phyloP scores from a whole-genome alignment of 2,888 invertebrate species.

The Thymelicus lineola region DNA sequence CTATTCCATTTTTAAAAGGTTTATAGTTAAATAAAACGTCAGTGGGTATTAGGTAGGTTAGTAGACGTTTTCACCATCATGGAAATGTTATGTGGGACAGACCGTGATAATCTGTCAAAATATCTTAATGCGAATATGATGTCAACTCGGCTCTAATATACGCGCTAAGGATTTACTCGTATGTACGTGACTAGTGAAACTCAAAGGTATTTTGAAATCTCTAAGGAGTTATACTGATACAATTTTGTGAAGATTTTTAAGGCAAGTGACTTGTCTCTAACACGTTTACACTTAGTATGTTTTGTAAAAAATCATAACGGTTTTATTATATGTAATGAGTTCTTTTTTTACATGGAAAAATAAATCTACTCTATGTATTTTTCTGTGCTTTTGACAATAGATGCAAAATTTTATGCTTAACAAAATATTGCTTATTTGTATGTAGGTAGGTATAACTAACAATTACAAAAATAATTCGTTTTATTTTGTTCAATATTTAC shows the following conservation, averaged over 20 bases:
- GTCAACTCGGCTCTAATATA: neutral
- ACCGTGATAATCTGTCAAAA: slow-evolving; percentile 16
- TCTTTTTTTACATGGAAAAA: too few species aligned
- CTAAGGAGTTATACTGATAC: neutral
- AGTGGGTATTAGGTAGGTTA: too few species aligned
- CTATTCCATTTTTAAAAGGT: neutral
- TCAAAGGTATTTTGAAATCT: neutral
- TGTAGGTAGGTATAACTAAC: too few species aligned
- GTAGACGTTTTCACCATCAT: slow-evolving; percentile 10
- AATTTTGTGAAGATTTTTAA: neutral
- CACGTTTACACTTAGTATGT: neutral
- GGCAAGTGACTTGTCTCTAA: neutral
- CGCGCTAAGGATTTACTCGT: neutral
- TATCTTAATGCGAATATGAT: slow-evolving; percentile 11
- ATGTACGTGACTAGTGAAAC: neutral
- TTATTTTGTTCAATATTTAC: too few species aligned
- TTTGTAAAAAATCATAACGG: too few species aligned
- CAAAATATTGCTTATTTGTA: too few species aligned
- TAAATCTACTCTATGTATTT: too few species aligned
- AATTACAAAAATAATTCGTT: too few species aligned
- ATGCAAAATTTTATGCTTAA: too few species aligned
- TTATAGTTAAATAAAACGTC: neutral
- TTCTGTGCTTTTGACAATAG: too few species aligned
- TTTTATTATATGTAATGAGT: too few species aligned
- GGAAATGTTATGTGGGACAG: slow-evolving; percentile 22